These are phyloP conservation scores for Nylanderia fulva DNA, from an alignment of 1,140 invertebrate species.

Conservation along the genomic window DNA sequence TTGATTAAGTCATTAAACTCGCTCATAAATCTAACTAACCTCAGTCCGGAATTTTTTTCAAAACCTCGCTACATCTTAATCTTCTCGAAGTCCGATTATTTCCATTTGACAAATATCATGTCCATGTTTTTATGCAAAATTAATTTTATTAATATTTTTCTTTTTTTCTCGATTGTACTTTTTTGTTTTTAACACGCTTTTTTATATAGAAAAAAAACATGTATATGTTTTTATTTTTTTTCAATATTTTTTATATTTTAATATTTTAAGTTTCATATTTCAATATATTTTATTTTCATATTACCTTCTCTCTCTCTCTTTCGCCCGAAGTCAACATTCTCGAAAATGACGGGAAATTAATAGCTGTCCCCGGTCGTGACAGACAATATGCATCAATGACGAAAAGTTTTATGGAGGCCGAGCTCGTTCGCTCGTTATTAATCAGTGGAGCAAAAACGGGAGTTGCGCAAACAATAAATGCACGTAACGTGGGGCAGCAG, in stretches of 20 bases:
- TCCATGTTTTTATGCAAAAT: not conserved
- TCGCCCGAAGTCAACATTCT: not conserved
- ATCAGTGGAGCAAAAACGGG: conserved; percentile 10
- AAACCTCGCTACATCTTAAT: not conserved
- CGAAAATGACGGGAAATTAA: conserved; percentile 8
- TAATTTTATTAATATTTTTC: not conserved
- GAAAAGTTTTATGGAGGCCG: conserved; percentile 15
- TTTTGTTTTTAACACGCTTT: not conserved
- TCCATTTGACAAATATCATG: not conserved
- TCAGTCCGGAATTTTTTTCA: not conserved
- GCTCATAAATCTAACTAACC: not conserved
- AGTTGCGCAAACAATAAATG: conserved; percentile 38
- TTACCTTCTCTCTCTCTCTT: not conserved
- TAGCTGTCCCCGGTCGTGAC: not conserved
- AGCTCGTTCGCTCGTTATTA: conserved; percentile 26
- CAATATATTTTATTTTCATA: conserved; percentile 17
- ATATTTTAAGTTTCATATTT: not conserved
- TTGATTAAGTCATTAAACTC: conserved; percentile 32
- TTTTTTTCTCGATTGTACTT: not conserved
- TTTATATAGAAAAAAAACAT: not conserved
- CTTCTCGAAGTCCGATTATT: not conserved
- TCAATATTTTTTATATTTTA: not conserved
- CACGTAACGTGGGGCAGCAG: not conserved
- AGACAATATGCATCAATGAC: conserved; percentile 9
- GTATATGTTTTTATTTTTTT: not conserved